phyloP scores from a whole-genome alignment of 1,140 invertebrate genomes.

The Trachymyrmex septentrionalis region DNA sequence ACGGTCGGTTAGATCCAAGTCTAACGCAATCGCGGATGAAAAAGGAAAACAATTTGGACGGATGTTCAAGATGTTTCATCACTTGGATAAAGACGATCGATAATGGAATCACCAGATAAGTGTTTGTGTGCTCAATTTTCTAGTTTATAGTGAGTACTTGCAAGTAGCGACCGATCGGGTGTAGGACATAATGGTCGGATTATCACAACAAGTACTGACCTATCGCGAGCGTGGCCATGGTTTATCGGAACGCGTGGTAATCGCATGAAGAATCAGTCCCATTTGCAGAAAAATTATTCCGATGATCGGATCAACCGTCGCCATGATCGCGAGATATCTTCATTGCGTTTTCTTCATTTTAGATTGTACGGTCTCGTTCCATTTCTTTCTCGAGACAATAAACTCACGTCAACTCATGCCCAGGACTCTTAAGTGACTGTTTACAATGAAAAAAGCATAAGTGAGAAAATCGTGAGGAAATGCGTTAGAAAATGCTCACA shows the following conservation, averaged over 20 bases:
- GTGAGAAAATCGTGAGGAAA: background rate
- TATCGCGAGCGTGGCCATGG: slow-evolving; percentile 47
- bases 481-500: background rate
- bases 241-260: slow-evolving; percentile 1
- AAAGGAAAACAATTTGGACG: slow-evolving; percentile 2
- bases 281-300: background rate
- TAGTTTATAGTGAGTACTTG: slow-evolving; percentile 77
- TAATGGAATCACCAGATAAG: slow-evolving; percentile 66
- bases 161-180: slow-evolving; percentile 37
- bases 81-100: slow-evolving; percentile 36
- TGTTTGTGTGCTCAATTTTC: slow-evolving; percentile 81
- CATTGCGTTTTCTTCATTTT: slow-evolving; percentile 63
- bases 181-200: slow-evolving; percentile 43
- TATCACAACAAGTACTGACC: slow-evolving; percentile 3
- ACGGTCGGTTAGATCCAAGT: slow-evolving; percentile 5
- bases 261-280: background rate
- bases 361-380: slow-evolving; percentile 57
- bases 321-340: slow-evolving; percentile 50
- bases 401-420: slow-evolving; percentile 50
- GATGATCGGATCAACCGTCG: background rate
- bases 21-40: background rate
- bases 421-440: slow-evolving; percentile 54
- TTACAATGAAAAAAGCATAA: slow-evolving; percentile 6
- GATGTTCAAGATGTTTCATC: slow-evolving; percentile 37
- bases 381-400: slow-evolving; percentile 74